Percentiles rank a stretch among this genome's conserved stretches.
Conservation (phyloP, 2,797 vertebrate genomes). For the Microctenopoma steveboyesi region DNA sequence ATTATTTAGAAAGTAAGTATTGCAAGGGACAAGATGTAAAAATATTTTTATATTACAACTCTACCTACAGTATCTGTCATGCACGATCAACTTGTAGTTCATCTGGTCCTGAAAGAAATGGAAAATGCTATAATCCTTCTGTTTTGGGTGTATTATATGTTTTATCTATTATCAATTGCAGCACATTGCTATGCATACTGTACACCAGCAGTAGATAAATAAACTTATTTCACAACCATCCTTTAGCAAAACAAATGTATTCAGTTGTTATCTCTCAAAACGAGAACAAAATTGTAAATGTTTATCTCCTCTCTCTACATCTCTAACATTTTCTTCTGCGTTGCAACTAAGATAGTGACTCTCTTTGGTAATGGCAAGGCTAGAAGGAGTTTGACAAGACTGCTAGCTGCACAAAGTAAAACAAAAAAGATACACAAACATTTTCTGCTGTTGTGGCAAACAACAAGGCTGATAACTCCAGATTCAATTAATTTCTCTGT, state of each 20-base stretch:
- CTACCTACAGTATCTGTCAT: neutral
- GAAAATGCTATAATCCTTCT: neutral
- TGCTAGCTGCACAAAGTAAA: too few relatives aligned
- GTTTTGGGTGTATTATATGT: constrained; percentile 2
- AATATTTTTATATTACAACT: constrained; percentile 58
- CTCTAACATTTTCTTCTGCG: too few relatives aligned
- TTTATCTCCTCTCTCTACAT: neutral
- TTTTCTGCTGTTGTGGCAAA: too few relatives aligned
- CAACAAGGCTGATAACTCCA: too few relatives aligned
- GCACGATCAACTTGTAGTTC: constrained; percentile 5
- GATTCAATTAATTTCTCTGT: too few relatives aligned
- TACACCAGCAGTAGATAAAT: constrained; percentile 12
- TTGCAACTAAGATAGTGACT: too few relatives aligned
- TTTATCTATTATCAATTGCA: constrained; percentile 8
- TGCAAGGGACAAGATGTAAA: constrained; percentile 20
- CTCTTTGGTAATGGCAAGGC: too few relatives aligned
- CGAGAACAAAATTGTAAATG: constrained; percentile 2
- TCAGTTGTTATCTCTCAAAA: neutral
- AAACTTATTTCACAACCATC: constrained; percentile 1
- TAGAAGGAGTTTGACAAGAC: too few relatives aligned
- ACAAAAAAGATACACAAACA: too few relatives aligned
- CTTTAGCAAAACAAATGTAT: neutral
- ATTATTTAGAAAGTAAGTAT: neutral
- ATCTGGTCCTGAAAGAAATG: constrained; percentile 3
- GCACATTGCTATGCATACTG: constrained; percentile 12